A percentile compares a stretch with the other conserved stretches of the same genome.
These are phyloP conservation scores for Drosophila prolongata DNA, from an alignment of 2,888 invertebrate genomes.

Conservation along the genomic window DNA sequence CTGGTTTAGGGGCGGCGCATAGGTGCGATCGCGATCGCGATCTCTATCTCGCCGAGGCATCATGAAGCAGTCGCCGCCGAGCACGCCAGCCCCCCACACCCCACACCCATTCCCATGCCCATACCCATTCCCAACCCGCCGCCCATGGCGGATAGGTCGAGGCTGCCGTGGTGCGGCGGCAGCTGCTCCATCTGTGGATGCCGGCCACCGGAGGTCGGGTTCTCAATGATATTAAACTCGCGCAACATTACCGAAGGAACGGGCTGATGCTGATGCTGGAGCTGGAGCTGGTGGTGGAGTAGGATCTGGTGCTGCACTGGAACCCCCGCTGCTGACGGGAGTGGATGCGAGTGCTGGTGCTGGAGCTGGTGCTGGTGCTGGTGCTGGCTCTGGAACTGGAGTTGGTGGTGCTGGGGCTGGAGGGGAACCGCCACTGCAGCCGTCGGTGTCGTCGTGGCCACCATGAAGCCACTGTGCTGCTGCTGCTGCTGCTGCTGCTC, in stretches of 20 bases:
- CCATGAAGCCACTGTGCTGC: slow-evolving; percentile 46
- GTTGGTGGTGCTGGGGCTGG: slow-evolving; percentile 48
- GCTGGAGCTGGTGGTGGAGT: slow-evolving; percentile 55
- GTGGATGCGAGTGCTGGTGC: slow-evolving; percentile 6
- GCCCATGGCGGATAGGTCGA: slow-evolving; percentile 6
- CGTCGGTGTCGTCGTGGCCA: slow-evolving; percentile 55
- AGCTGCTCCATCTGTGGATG: slow-evolving; percentile 61
- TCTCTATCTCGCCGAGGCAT: slow-evolving; percentile 62
- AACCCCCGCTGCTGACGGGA: neutral
- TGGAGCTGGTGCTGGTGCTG: slow-evolving; percentile 28
- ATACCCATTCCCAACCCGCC: slow-evolving; percentile 9
- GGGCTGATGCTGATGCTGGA: slow-evolving; percentile 67
- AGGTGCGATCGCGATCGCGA: slow-evolving; percentile 50
- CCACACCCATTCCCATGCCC: slow-evolving; percentile 28
- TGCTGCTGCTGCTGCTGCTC: slow-evolving; percentile 54
- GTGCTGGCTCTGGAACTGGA: slow-evolving; percentile 44
- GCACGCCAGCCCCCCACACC: slow-evolving; percentile 33
- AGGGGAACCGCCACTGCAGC: slow-evolving; percentile 35
- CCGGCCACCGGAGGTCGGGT: slow-evolving; percentile 84
- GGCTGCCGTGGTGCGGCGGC: slow-evolving; percentile 51
- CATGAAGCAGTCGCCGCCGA: slow-evolving; percentile 65
- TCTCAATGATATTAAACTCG: slow-evolving; percentile 85
- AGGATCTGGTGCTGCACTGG: slow-evolving; percentile 49
- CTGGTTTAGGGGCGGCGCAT: slow-evolving; percentile 64
- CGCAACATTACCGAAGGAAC: slow-evolving; percentile 86